These are phyloP conservation scores for Psittacula derbiana DNA, from an alignment of 2,797 vertebrate genomes.

Conservation along the genomic window DNA sequence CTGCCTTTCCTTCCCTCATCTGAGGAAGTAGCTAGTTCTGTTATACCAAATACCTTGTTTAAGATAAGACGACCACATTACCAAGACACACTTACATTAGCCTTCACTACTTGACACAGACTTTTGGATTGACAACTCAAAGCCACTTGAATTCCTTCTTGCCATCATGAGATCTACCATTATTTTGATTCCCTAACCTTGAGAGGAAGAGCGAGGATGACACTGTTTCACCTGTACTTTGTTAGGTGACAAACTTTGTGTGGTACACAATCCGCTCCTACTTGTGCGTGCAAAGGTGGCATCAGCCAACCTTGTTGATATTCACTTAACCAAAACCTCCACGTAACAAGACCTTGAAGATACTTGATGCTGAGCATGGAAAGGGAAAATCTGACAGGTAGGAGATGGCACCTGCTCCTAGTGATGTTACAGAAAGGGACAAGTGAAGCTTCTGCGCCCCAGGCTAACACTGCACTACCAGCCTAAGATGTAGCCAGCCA, in stretches of 20 bases:
- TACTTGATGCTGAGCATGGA: fast-evolving
- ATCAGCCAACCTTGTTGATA: neutral
- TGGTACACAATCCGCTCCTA: neutral
- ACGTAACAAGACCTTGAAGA: neutral
- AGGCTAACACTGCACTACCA: neutral
- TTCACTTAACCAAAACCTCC: neutral
- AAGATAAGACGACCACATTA: neutral
- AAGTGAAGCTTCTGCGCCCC: neutral
- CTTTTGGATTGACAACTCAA: neutral
- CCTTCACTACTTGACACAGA: neutral
- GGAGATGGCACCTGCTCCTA: neutral
- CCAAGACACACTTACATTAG: neutral
- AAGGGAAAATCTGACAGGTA: neutral
- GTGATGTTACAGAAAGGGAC: fast-evolving
- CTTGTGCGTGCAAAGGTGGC: fast-evolving
- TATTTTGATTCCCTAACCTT: neutral
- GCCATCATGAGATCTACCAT: neutral
- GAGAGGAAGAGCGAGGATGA: neutral
- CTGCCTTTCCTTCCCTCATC: neutral
- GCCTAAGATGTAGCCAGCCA: neutral
- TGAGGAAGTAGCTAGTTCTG: neutral
- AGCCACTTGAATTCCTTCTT: neutral
- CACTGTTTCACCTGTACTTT: neutral
- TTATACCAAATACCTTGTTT: neutral
- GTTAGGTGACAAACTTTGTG: neutral